These are phyloP conservation scores for Clarias batrachus DNA, from an alignment of 2,113 vertebrate genomes.

Conservation along the genomic window DNA sequence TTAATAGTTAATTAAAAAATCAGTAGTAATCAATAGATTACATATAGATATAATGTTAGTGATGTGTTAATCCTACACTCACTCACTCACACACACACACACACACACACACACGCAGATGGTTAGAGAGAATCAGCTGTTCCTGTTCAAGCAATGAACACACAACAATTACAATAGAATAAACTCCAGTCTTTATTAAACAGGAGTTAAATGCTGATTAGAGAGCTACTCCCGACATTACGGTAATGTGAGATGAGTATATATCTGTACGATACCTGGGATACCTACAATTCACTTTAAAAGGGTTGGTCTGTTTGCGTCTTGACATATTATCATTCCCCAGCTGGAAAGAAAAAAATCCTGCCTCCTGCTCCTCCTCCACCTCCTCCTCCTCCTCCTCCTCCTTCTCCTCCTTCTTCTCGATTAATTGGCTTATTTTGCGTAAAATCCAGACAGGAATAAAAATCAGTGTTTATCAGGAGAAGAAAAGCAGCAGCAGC, in stretches of 20 bases:
- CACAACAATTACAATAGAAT: too few relatives aligned
- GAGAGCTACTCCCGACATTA: background rate
- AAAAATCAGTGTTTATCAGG: background rate
- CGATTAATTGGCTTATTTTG: background rate
- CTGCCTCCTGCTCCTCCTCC: constrained; percentile 61
- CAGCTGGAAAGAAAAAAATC: constrained; percentile 50
- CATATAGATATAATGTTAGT: background rate
- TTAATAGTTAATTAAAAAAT: background rate
- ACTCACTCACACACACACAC: background rate
- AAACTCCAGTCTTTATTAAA: background rate
- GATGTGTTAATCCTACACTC: background rate
- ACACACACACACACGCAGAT: background rate
- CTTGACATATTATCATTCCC: constrained; percentile 77
- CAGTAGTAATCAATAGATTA: background rate
- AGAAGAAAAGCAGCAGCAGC: background rate
- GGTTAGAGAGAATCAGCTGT: background rate
- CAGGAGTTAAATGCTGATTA: background rate
- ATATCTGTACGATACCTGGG: constrained; percentile 60
- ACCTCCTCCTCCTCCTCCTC: constrained; percentile 8
- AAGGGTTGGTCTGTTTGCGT: constrained; percentile 81
- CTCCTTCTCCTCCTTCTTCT: background rate
- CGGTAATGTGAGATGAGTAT: constrained; percentile 25
- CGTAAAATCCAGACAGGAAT: background rate
- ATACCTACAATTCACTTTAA: constrained; percentile 84
- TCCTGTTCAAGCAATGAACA: too few relatives aligned